phyloP scores from a whole-genome alignment of 1,140 invertebrate genomes.

The Planococcus citri region DNA sequence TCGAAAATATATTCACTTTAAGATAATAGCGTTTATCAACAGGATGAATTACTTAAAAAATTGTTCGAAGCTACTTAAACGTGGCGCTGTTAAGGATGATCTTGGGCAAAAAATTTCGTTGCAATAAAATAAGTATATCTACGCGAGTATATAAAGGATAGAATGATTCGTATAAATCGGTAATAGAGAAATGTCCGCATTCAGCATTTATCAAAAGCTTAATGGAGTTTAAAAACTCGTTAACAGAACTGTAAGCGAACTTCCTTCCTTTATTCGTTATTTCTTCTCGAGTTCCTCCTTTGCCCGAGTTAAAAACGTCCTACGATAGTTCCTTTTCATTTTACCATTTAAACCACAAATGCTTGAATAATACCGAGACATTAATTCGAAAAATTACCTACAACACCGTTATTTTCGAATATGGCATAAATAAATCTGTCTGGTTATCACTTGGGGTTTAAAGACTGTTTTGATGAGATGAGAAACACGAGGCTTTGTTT shows the following conservation, averaged over 20 bases:
- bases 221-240: constrained; percentile 7
- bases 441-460: no score
- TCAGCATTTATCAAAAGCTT: constrained; percentile 3
- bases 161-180: constrained; percentile 7
- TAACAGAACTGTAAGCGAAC: background rate
- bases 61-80: background rate
- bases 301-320: background rate
- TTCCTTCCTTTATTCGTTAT: no score
- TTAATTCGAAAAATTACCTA: background rate
- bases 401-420: background rate
- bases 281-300: no score
- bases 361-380: background rate
- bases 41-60: background rate
- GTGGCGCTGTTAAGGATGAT: background rate
- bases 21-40: background rate
- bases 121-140: no score
- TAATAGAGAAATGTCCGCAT: background rate
- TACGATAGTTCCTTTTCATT: background rate
- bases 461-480: no score
- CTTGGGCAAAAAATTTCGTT: background rate
- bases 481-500: no score
- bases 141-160: background rate
- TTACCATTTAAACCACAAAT: background rate
- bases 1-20: background rate
- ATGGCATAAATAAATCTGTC: background rate